phyloP scores from a whole-genome alignment of 2,113 vertebrate species.

The Nestor notabilis region DNA sequence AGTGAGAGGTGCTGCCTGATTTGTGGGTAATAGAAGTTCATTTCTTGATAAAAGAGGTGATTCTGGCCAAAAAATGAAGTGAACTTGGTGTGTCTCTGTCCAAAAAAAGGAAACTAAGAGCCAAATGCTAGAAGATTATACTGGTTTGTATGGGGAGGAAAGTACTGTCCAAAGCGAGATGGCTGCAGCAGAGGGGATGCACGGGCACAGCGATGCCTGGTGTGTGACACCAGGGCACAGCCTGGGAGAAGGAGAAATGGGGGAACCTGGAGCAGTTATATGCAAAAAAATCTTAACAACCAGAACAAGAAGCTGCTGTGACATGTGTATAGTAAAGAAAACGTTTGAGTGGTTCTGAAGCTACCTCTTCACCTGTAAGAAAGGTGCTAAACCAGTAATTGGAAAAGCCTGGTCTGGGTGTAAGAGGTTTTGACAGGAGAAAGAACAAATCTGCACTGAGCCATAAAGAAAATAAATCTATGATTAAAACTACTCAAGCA shows the following conservation, averaged over 20 bases:
- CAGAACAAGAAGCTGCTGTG: not conserved
- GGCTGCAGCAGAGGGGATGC: not conserved
- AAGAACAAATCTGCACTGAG: not conserved
- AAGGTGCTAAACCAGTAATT: not conserved
- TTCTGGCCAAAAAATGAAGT: not conserved
- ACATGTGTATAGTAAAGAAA: not conserved
- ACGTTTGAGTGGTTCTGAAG: not conserved
- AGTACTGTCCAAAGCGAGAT: not conserved
- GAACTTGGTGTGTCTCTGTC: not conserved
- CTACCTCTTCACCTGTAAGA: not conserved
- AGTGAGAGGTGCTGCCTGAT: not conserved
- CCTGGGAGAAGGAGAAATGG: not conserved
- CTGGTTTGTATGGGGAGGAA: not conserved
- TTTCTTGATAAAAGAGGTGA: not conserved
- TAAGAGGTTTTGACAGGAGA: not conserved
- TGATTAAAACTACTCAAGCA: not conserved
- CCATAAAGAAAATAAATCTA: not conserved
- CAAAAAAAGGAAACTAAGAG: not conserved
- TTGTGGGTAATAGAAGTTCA: not conserved
- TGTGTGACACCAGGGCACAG: accelerated
- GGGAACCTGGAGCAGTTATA: not conserved
- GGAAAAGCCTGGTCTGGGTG: not conserved
- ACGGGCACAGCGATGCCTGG: not conserved
- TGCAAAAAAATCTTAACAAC: not conserved
- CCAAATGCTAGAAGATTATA: not conserved